Base-by-base conservation (phyloP, 2,888 invertebrate genomes). In the Tachina lurida region DNA sequence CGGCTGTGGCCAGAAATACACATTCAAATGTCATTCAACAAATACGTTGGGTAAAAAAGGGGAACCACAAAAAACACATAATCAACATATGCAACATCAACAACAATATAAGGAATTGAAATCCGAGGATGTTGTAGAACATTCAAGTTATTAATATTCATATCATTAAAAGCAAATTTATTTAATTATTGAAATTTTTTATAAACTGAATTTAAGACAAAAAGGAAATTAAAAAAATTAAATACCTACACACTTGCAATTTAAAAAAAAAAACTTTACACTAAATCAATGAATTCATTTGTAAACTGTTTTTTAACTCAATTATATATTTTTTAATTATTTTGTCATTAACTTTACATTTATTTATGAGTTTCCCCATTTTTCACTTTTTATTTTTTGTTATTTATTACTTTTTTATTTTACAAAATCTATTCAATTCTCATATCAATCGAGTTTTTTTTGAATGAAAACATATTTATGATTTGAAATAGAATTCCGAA, bases 361-460 rank as follows among this genome's bases (percentile, higher is more conserved):
- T 74, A 73, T 67, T 77, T 71, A 71, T 65, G 49, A 3, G 54
- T 7, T 62, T 62, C 2, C n/a, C 43, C 5, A 60, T 47, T 68
- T 62, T 73, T 67, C 71, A 58, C 22, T 41, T 13, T 19, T 19
- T 52, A 43, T 68, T 54, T 68, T 82, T 82, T 82, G 63, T 80
- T 84, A 80, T 80, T 76, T 84, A 75, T 84, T 84, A 84, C 41
- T 65, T 56, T 77, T 43, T 54, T 58, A 62, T 43, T 60, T 54
- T 19, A 19, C 13, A 43, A 70, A 68, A 41, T 68, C 13, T 45
- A 22, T 43, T 58, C 10, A 70, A 39, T 19, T 77, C 19, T 54
- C 62, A 47, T 19, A 17, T 62, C 17, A 10, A 68, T 39, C 52
- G 39, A 31, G 31, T 4, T 43, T 10, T 54, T 45, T 13, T 54